Percentiles rank a stretch among this genome's conserved stretches.
Evolutionary conservation across 2,888 invertebrate species (phyloP).

Genomic region (Blomia tropicalis): DNA sequence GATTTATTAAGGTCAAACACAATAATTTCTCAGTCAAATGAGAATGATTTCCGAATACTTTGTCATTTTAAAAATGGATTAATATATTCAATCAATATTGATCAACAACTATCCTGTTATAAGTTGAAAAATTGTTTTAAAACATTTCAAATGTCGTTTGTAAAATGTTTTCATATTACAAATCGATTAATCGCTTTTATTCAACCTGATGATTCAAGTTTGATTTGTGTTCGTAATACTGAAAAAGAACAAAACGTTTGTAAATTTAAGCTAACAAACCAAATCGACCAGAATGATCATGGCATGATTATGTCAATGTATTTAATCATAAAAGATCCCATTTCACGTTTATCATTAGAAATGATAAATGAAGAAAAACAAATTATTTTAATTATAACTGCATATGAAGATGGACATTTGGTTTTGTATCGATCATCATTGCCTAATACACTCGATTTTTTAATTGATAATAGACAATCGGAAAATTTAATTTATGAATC

Average conservation of each 20-base stretch:
- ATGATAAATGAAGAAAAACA: not conserved
- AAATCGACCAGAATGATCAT: not conserved
- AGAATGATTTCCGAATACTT: not conserved
- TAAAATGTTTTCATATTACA: not conserved
- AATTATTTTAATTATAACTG: conserved; percentile 5
- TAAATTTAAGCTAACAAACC: not conserved
- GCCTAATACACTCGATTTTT: not conserved
- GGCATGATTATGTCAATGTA: not conserved
- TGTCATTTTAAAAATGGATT: not conserved
- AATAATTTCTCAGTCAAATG: not conserved
- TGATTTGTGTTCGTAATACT: not conserved
- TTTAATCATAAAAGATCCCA: not conserved
- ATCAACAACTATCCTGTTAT: not conserved
- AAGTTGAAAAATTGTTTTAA: not conserved
- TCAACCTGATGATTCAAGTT: not conserved
- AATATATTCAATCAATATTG: not conserved
- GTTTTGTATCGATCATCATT: conserved; percentile 13
- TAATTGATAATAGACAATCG: not conserved
- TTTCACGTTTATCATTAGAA: not conserved
- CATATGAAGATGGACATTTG: conserved; percentile 28
- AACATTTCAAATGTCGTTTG: not conserved
- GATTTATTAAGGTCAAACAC: not conserved
- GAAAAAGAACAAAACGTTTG: not conserved
- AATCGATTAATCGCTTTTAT: not conserved
- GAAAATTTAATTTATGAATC: not conserved